Percentiles rank a stretch among this genome's conserved stretches.
These are phyloP conservation scores for Castor canadensis DNA, from an alignment of 2,113 vertebrate genomes.

Conservation along the genomic window DNA sequence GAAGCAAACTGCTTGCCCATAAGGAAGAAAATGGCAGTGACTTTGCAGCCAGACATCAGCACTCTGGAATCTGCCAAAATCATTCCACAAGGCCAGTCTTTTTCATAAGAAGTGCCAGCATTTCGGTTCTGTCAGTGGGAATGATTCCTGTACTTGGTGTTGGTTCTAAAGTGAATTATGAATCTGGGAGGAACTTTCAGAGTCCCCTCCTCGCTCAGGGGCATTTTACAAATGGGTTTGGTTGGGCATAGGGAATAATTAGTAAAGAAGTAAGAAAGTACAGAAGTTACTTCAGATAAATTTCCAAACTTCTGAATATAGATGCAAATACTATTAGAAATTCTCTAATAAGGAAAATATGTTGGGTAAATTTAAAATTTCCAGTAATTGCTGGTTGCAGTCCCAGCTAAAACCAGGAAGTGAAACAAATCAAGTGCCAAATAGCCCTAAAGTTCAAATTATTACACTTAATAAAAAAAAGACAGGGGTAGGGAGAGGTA, in stretches of 20 bases:
- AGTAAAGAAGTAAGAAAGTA: not conserved
- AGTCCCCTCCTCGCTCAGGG: not conserved
- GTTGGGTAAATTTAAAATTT: constrained; percentile 58
- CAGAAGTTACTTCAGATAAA: constrained; percentile 15
- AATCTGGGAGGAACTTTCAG: not conserved
- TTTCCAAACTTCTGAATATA: constrained; percentile 29
- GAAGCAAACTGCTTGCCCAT: not conserved
- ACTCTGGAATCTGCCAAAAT: not conserved
- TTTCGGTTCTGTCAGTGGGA: not conserved
- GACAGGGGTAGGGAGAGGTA: not conserved
- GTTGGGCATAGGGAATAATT: constrained; percentile 13
- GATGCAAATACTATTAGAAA: constrained; percentile 45
- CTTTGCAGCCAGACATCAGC: no score
- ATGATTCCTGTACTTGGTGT: not conserved
- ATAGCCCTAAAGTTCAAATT: not conserved
- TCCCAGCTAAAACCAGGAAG: constrained; percentile 59
- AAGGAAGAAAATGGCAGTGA: not conserved
- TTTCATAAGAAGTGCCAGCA: not conserved
- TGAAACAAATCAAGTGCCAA: constrained; percentile 49
- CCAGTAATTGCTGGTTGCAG: constrained; percentile 56
- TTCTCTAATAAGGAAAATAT: constrained; percentile 66
- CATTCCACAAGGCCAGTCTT: not conserved
- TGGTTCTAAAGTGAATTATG: not conserved
- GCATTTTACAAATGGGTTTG: constrained; percentile 9
- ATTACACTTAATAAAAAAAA: constrained; percentile 6